Evolutionary conservation across 2,797 vertebrate species (phyloP).

Genomic region (Heliangelus exortis): DNA sequence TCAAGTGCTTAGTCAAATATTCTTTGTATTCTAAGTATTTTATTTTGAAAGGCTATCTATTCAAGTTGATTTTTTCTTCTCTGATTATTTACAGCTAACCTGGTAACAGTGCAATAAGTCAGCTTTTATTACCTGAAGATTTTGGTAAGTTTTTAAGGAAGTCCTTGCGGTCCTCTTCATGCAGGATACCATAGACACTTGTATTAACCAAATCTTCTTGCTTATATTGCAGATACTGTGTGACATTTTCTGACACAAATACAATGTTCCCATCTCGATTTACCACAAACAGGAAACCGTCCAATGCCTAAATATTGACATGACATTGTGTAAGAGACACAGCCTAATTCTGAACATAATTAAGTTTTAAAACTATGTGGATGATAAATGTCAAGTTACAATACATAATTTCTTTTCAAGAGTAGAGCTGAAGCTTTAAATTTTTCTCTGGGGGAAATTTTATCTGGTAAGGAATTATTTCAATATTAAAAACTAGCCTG

Average conservation of each 20-base stretch:
- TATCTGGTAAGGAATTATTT: background rate
- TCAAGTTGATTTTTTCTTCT: background rate
- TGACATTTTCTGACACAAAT: conserved; percentile 98
- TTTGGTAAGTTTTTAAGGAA: conserved; percentile 97
- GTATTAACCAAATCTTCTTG: conserved; percentile 98
- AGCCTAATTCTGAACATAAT: background rate
- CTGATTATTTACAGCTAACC: background rate
- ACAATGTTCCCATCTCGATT: conserved; percentile 97
- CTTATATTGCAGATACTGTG: conserved; percentile 96
- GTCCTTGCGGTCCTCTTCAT: conserved; percentile 94
- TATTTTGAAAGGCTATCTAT: background rate
- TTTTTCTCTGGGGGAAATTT: background rate
- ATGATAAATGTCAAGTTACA: background rate
- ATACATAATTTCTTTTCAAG: background rate
- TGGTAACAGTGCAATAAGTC: background rate
- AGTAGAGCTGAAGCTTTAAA: background rate
- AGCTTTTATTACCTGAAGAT: conserved; percentile 82
- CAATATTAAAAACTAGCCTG: background rate
- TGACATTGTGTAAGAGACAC: background rate
- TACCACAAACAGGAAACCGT: conserved; percentile 97
- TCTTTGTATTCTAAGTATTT: background rate
- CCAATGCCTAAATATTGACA: conserved; percentile 86
- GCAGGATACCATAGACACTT: conserved; percentile 94
- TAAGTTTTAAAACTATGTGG: background rate
- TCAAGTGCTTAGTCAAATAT: background rate